phyloP scores from a whole-genome alignment of 2,888 invertebrate species.

The Oegoconia quadripuncta region DNA sequence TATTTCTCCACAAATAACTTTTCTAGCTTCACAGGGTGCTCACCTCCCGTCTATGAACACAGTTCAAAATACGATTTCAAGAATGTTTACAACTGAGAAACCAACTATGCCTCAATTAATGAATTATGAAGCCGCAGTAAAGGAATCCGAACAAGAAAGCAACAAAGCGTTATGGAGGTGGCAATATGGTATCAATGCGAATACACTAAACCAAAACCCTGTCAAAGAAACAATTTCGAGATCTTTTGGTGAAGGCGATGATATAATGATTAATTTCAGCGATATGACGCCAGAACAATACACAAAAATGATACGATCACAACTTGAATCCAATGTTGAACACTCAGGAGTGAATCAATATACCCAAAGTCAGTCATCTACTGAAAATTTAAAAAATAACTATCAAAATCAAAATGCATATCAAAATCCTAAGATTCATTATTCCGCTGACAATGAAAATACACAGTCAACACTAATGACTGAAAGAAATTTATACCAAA shows the following conservation, averaged over 20 bases:
- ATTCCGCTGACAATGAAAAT: too few relatives aligned
- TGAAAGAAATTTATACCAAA: too few relatives aligned
- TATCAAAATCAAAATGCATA: conserved; percentile 15
- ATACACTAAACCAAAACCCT: conserved; percentile 38
- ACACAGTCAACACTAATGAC: too few relatives aligned
- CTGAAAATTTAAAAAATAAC: conserved; percentile 18
- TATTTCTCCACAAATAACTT: conserved; percentile 70
- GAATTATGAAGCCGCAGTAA: conserved; percentile 60
- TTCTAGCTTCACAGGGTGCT: conserved; percentile 69
- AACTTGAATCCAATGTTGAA: conserved; percentile 37
- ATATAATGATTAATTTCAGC: conserved; percentile 64
- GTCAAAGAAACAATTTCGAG: conserved; percentile 66
- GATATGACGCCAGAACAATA: conserved; percentile 69
- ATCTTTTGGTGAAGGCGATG: conserved; percentile 60
- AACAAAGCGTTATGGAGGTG: conserved; percentile 68
- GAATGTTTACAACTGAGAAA: conserved; percentile 56
- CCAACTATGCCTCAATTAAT: conserved; percentile 58
- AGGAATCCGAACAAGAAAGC: conserved; percentile 55
- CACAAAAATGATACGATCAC: conserved; percentile 54
- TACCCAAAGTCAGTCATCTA: conserved; percentile 5
- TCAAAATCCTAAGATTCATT: too few relatives aligned
- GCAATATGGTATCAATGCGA: conserved; percentile 64
- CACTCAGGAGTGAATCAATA: conserved; percentile 3
- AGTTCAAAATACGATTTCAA: conserved; percentile 45
- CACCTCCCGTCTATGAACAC: conserved; percentile 51